phyloP scores from a whole-genome alignment of 1,140 invertebrate genomes.

The Drosophila asahinai region DNA sequence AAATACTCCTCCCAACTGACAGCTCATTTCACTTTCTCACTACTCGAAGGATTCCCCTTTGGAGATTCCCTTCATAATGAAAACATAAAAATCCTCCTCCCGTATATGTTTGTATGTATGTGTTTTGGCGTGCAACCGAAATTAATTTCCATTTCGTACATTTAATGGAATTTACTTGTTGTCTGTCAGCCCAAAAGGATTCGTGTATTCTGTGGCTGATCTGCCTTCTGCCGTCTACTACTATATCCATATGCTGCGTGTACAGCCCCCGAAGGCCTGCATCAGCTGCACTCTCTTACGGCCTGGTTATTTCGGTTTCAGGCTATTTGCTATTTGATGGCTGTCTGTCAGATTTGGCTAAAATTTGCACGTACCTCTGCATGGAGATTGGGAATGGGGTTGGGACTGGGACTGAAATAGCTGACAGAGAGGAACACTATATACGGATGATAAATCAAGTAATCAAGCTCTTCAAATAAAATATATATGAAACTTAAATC shows the following conservation, averaged over 20 bases:
- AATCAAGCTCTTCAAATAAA: background rate
- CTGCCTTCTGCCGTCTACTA: background rate
- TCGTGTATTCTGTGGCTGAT: conserved; percentile 18
- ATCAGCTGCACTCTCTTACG: conserved; percentile 22
- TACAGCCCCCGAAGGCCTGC: conserved; percentile 10
- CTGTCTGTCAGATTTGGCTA: conserved; percentile 20
- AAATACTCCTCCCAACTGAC: conserved; percentile 15
- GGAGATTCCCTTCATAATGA: conserved; percentile 26
- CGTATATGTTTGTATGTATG: conserved; percentile 4
- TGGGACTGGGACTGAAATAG: background rate
- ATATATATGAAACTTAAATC: no score
- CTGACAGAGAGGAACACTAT: background rate
- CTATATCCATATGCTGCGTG: background rate
- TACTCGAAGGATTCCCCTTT: conserved; percentile 19
- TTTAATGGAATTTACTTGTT: conserved; percentile 78
- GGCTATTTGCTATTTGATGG: conserved; percentile 29
- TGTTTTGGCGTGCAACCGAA: conserved; percentile 40
- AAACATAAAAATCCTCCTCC: conserved; percentile 48
- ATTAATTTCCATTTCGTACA: conserved; percentile 76
- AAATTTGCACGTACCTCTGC: conserved; percentile 18
- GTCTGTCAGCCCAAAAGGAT: conserved; percentile 54
- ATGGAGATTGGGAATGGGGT: background rate
- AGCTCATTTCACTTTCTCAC: conserved; percentile 73
- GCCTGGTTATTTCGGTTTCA: conserved; percentile 30
- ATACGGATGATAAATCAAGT: background rate